A percentile compares a stretch with the other conserved stretches of the same genome.
phyloP scores from a whole-genome alignment of 2,113 vertebrate genomes.

The Holacanthus passer region DNA sequence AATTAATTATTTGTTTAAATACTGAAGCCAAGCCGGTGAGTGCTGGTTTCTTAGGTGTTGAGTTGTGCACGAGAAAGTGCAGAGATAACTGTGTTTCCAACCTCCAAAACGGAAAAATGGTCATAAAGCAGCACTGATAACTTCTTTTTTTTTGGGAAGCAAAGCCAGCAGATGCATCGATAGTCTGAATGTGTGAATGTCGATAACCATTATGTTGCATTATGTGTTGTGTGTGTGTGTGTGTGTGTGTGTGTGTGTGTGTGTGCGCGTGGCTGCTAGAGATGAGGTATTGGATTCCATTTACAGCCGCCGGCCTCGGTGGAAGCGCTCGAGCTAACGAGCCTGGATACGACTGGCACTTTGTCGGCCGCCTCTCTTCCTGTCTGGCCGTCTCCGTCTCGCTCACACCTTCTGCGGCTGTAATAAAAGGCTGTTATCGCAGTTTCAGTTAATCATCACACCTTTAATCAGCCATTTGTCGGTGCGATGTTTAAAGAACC shows the following conservation, averaged over 20 bases:
- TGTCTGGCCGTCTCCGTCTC: not conserved
- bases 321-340: slow-evolving; percentile 38
- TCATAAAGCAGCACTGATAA: not conserved
- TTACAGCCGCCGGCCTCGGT: slow-evolving; percentile 18
- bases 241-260: slow-evolving; percentile 24
- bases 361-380: not conserved
- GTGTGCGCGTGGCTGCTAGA: not conserved
- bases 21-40: not conserved
- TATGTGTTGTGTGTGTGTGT: slow-evolving; percentile 15
- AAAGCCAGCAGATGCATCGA: not conserved
- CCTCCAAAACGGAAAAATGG: not conserved
- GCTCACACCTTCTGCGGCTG: not conserved
- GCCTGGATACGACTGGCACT: not conserved
- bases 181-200: slow-evolving; percentile 2
- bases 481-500: not conserved
- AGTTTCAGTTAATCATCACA: slow-evolving; percentile 19
- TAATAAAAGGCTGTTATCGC: slow-evolving; percentile 1
- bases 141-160: not conserved
- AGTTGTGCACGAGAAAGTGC: not conserved
- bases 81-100: not conserved
- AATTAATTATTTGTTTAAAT: not conserved
- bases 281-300: slow-evolving; percentile 37
- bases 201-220: slow-evolving; percentile 30
- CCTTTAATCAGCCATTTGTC: slow-evolving; percentile 24
- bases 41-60: not conserved